phyloP scores from a whole-genome alignment of 2,888 invertebrate genomes.

The Myathropa florea region DNA sequence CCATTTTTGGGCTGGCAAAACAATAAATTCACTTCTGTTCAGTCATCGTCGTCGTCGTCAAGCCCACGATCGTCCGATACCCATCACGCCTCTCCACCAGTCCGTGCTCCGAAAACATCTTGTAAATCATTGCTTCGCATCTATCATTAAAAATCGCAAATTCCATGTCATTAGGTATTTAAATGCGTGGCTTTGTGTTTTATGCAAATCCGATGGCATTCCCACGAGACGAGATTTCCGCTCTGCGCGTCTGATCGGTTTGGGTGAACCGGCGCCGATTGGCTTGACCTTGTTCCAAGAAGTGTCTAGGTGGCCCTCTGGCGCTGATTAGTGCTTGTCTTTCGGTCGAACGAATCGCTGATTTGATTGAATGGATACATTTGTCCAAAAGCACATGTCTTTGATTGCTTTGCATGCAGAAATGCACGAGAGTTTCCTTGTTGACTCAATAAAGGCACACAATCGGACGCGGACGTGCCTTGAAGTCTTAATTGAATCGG shows the following conservation, averaged over 20 bases:
- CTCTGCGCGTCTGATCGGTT: not conserved
- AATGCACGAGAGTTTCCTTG: constrained; percentile 21
- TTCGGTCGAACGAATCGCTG: not conserved
- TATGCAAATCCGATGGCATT: not conserved
- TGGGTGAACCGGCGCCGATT: not conserved
- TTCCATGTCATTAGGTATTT: constrained; percentile 23
- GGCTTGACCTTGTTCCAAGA: not conserved
- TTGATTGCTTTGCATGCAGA: constrained; percentile 31
- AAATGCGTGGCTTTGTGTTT: constrained; percentile 9
- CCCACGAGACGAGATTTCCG: not conserved
- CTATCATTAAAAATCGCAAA: not conserved
- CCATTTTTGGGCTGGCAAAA: not conserved
- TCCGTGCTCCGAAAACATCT: not conserved
- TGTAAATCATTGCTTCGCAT: not conserved
- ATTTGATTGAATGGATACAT: not conserved
- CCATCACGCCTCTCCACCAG: not conserved
- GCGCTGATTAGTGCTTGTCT: too few relatives aligned
- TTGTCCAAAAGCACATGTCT: too few relatives aligned
- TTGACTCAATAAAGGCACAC: constrained; percentile 1
- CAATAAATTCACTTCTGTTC: not conserved
- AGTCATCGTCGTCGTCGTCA: not conserved
- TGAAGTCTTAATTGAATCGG: not conserved
- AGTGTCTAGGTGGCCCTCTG: too few relatives aligned
- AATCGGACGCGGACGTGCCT: not conserved
- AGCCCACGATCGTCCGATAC: not conserved